Evolutionary conservation across 1,140 invertebrate genomes (phyloP).

Genomic region (Harpegnathos saltator): DNA sequence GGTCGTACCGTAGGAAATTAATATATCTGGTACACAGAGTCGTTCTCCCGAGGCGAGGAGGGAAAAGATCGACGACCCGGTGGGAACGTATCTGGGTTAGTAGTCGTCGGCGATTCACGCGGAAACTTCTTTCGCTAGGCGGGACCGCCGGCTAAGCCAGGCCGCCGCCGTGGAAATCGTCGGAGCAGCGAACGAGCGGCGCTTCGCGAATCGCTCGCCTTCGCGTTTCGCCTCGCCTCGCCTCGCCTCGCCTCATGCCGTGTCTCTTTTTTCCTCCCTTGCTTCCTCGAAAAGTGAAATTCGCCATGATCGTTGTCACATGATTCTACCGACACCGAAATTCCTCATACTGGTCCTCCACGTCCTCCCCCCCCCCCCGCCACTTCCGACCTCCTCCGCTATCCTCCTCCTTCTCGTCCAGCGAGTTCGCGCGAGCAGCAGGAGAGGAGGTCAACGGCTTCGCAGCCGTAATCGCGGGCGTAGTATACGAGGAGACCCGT

Average conservation of each 20-base stretch:
- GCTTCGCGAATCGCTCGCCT: constrained; percentile 60
- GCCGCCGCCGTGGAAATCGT: constrained; percentile 79
- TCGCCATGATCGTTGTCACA: constrained; percentile 50
- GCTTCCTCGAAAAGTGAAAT: constrained; percentile 82
- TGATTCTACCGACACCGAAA: constrained; percentile 57
- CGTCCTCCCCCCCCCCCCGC: too few species aligned
- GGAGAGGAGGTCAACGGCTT: constrained; percentile 52
- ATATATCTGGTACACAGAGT: constrained; percentile 82
- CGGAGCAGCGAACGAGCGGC: constrained; percentile 42
- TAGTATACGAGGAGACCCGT: constrained; percentile 4
- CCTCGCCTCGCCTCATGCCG: too few species aligned
- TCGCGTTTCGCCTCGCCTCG: too few species aligned
- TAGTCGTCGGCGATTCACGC: constrained; percentile 85
- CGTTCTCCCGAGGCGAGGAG: constrained; percentile 77
- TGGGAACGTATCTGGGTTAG: constrained; percentile 85
- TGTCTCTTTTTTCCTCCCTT: background rate
- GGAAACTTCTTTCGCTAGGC: constrained; percentile 76
- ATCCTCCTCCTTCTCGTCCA: too few species aligned
- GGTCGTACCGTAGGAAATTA: constrained; percentile 79
- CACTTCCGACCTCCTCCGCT: too few species aligned
- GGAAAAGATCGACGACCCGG: constrained; percentile 85
- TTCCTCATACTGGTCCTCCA: constrained; percentile 59
- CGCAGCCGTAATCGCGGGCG: constrained; percentile 50
- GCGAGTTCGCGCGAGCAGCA: too few species aligned
- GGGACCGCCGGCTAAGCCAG: constrained; percentile 30